Percentiles rank a stretch among this genome's conserved stretches.
Evolutionary conservation across 2,113 vertebrate species (phyloP).

Genomic region (Pluvialis apricaria): DNA sequence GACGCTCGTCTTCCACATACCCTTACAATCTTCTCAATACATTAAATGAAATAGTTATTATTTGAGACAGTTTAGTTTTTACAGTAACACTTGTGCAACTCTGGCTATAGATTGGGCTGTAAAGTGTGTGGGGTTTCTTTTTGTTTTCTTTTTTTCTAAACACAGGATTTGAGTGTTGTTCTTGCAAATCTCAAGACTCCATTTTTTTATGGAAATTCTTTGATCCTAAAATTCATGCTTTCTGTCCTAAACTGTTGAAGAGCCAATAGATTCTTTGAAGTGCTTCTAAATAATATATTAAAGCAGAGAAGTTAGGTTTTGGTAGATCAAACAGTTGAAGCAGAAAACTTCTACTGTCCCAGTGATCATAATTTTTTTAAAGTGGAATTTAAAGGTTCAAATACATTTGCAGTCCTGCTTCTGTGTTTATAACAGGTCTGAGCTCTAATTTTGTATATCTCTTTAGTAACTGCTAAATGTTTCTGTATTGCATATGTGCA

Average conservation of each 20-base stretch:
- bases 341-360: neutral
- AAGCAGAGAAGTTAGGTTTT: neutral
- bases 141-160: no score
- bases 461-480: neutral
- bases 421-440: neutral
- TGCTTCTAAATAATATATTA: neutral
- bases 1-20: neutral
- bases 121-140: neutral
- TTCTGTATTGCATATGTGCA: neutral
- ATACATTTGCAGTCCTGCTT: neutral
- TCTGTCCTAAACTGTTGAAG: neutral
- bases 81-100: neutral
- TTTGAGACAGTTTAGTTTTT: neutral
- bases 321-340: neutral
- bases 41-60: neutral
- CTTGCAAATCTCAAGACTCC: neutral
- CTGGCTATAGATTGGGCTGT: neutral
- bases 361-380: neutral
- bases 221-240: neutral
- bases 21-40: neutral
- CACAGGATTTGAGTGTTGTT: neutral
- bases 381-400: neutral
- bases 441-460: neutral
- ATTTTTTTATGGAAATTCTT: neutral
- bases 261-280: neutral